Evolutionary conservation across 2,888 invertebrate species (phyloP).

Genomic region (Patella pellucida): DNA sequence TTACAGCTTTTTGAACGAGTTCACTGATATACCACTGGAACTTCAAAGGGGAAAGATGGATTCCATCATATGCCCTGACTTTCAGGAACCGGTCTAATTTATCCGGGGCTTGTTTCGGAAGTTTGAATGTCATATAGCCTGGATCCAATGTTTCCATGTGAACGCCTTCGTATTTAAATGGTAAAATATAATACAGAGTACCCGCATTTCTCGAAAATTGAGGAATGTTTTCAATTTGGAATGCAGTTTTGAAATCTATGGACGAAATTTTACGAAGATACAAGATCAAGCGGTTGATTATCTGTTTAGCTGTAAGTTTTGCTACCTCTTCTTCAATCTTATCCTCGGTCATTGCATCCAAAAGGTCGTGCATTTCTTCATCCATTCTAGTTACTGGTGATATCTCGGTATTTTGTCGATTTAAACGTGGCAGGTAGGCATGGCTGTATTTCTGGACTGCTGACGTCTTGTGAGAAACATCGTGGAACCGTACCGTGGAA

Average conservation of each 20-base stretch:
- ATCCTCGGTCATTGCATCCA: conserved; percentile 13
- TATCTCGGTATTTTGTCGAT: conserved; percentile 31
- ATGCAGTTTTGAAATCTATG: not conserved
- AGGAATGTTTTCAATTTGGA: not conserved
- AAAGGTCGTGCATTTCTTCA: conserved; percentile 20
- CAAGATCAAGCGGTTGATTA: conserved; percentile 14
- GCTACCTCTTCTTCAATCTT: conserved; percentile 19
- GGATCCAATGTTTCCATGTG: not conserved
- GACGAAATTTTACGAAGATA: not conserved
- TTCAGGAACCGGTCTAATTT: not conserved
- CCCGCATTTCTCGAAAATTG: conserved; percentile 4
- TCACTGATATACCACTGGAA: conserved; percentile 47
- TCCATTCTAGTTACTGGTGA: conserved; percentile 19
- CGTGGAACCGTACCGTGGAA: not conserved
- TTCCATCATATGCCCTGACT: conserved; percentile 48
- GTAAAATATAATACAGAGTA: conserved; percentile 11
- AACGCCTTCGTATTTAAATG: conserved; percentile 11
- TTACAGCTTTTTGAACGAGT: conserved; percentile 42
- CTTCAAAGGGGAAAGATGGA: conserved; percentile 51
- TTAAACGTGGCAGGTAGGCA: conserved; percentile 28
- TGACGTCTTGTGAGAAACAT: not conserved
- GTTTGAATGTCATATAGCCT: conserved; percentile 19
- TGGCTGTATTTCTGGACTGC: conserved; percentile 9
- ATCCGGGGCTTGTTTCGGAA: conserved; percentile 17
- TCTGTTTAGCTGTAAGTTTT: conserved; percentile 11